Evolutionary conservation across 35 echinoderm and acorn worm genomes (phyloP).

Genomic region (Hemicentrotus pulcherrimus): DNA sequence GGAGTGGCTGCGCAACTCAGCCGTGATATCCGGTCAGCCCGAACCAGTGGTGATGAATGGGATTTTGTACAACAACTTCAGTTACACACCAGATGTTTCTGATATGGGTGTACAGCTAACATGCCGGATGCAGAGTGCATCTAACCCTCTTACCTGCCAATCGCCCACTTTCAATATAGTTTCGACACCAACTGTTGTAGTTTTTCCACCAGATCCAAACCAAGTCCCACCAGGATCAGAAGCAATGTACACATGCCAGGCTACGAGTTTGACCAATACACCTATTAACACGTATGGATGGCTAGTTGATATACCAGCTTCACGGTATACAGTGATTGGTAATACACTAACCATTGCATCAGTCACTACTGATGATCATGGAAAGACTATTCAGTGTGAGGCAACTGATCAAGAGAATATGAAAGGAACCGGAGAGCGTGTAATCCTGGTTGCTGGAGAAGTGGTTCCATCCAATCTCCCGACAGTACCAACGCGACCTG

Average conservation of each 20-base stretch:
- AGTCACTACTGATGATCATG: conserved; percentile 12
- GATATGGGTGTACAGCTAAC: background rate
- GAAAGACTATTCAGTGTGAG: conserved; percentile 2
- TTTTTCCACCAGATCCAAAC: background rate
- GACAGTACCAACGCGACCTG: background rate
- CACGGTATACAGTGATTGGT: background rate
- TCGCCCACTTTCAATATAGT: conserved; percentile 15
- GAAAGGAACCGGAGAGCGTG: background rate
- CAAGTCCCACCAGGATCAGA: background rate
- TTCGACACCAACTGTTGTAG: conserved; percentile 17
- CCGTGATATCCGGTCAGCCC: background rate
- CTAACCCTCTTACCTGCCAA: background rate
- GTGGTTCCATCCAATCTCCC: conserved; percentile 28
- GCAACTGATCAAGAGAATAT: conserved; percentile 15
- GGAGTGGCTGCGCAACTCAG: conserved; percentile 15
- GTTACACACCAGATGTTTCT: background rate
- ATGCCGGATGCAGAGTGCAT: conserved; percentile 3
- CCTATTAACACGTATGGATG: background rate
- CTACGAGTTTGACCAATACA: conserved; percentile 17
- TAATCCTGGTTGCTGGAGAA: conserved; percentile 15
- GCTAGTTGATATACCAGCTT: background rate
- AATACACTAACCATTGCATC: background rate
- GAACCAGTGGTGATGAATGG: background rate
- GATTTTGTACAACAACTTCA: background rate
- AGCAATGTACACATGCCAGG: background rate